Percentiles rank a stretch among this genome's conserved stretches.
Conservation (phyloP, 2,797 vertebrate genomes). For the Artibeus lituratus region DNA sequence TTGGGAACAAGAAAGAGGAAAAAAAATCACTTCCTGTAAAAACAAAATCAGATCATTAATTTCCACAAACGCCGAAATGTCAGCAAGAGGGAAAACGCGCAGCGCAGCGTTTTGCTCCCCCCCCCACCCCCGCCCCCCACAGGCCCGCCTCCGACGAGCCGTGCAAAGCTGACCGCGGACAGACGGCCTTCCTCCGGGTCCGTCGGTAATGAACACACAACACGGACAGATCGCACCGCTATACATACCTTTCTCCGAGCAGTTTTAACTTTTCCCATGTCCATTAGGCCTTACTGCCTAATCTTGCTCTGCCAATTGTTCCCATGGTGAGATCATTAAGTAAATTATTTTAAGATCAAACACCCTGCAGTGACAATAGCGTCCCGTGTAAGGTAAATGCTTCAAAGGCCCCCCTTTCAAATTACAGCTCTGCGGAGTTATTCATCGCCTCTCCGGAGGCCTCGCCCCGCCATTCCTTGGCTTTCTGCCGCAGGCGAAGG, state of each 20-base stretch:
- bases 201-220: conserved; percentile 81
- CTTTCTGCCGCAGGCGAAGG: conserved; percentile 98
- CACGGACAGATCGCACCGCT: conserved; percentile 81
- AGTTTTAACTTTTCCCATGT: conserved; percentile 92
- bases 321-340: conserved; percentile 99
- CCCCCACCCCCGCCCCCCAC: background rate
- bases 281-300: conserved; percentile 99
- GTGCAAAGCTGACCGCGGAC: conserved; percentile 22
- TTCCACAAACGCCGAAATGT: conserved; percentile 35
- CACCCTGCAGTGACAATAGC: conserved; percentile 97
- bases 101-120: background rate
- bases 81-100: background rate
- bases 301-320: conserved; percentile 98
- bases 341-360: conserved; percentile 99
- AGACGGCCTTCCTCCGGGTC: conserved; percentile 43
- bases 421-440: conserved; percentile 95
- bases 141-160: background rate
- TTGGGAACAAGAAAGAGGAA: background rate
- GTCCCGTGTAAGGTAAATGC: conserved; percentile 98
- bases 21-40: conserved; percentile 36
- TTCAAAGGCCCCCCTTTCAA: conserved; percentile 94
- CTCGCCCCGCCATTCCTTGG: conserved; percentile 93
- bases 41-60: conserved; percentile 57
- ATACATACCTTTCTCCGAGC: conserved; percentile 84
- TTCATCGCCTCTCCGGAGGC: conserved; percentile 94